Evolutionary conservation across 2,888 invertebrate genomes (phyloP), one percentile per base, ranked within the genome.

Genomic region (Pachydiplax longipennis): DNA sequence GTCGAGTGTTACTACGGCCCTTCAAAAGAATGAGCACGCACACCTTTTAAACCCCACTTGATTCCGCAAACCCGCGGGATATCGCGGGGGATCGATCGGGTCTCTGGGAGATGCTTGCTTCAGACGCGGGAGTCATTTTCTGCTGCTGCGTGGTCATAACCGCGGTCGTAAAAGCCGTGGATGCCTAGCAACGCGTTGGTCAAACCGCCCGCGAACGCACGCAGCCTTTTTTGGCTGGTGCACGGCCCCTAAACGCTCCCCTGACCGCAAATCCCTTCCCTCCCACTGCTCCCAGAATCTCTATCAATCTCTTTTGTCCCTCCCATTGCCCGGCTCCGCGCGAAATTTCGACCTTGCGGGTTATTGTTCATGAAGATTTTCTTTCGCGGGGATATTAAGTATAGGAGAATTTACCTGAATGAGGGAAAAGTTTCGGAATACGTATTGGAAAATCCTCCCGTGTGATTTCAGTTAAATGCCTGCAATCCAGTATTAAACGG

Each of bases 211-310:
- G 40, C 87, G 61, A 48, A 82, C 48, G 25, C 48, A 35, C 35
- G 22, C 48, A 53, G 8, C 12, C n/a, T 61, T 65, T 61, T 87
- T 35, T 37, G 35, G 58, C 83, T 58, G 35, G 61, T 58, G 58
- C 83, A 61, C 53, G 35, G 83, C 31, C 61, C 87, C 87, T 87
- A 87, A 87, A 87, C 87, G 87, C 87, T 37, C 87, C 58, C 87
- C 37, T n/a, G 61, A 31, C 87, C 87, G 31, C 87, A 87, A 87
- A 87, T 87, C 87, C 87, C 87, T 65, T 6, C 65, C 13, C 80
- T 35, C 80, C 2, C 15, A 15, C 80, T 37, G 5, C 2, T 31
- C 2, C 31, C 15, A 15, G 10, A 35, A 81, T 81, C 81, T 81
- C 81, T 13, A 25, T 83, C 58, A 13, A 25, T 83, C 58, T 12